Conservation (phyloP, 1,140 invertebrate genomes). For the Brachionus angularis region DNA sequence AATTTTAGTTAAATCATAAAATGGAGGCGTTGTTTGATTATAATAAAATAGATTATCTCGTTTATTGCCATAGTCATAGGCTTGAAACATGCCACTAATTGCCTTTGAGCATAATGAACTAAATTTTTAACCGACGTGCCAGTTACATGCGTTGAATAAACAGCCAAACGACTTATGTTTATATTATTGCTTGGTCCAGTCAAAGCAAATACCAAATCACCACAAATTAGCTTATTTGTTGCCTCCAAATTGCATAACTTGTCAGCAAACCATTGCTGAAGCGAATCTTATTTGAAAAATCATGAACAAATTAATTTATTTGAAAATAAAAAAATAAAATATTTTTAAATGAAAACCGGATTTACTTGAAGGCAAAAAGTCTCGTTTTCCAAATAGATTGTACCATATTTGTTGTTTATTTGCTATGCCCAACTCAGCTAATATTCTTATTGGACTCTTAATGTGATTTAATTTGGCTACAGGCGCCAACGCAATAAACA, state of each 20-base stretch:
- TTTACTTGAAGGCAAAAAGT: constrained; percentile 50
- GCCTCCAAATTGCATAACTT: constrained; percentile 45
- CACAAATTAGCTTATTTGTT: constrained; percentile 47
- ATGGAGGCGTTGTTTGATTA: constrained; percentile 63
- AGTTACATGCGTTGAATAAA: constrained; percentile 75
- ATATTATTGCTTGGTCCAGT: constrained; percentile 48
- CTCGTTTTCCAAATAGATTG: constrained; percentile 49
- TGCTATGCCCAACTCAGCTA: constrained; percentile 45
- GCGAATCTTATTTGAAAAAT: too few relatives aligned
- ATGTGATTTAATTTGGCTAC: constrained; percentile 68
- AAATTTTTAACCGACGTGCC: constrained; percentile 75
- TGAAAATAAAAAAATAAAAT: too few relatives aligned
- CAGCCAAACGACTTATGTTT: constrained; percentile 55
- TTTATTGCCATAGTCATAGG: constrained; percentile 66
- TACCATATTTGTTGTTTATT: constrained; percentile 45
- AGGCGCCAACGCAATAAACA: constrained; percentile 68
- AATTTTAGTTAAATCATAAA: constrained; percentile 65
- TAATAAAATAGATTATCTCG: constrained; percentile 63
- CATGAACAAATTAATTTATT: too few relatives aligned
- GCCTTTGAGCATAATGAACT: constrained; percentile 61
- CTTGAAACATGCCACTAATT: constrained; percentile 50
- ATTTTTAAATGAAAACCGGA: too few relatives aligned
- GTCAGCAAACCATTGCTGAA: constrained; percentile 45
- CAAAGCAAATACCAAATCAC: constrained; percentile 49
- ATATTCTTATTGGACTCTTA: constrained; percentile 62